phyloP scores from a whole-genome alignment of 1,140 invertebrate genomes.

The Thalassaphorura encarpata region DNA sequence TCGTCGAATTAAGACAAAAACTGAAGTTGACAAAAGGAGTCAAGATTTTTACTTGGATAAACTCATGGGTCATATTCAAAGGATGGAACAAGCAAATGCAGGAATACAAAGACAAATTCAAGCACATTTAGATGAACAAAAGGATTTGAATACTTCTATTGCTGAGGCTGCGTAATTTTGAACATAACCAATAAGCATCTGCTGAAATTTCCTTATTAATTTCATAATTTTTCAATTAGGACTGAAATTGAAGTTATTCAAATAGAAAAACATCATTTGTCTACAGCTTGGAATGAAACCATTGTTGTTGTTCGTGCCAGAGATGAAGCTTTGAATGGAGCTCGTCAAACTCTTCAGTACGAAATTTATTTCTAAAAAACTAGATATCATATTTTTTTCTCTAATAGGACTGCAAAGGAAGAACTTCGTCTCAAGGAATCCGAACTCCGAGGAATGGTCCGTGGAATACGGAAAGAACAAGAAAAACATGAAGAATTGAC shows the following conservation, averaged over 20 bases:
- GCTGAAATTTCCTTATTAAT: background rate
- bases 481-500: conserved; percentile 40
- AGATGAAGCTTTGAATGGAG: conserved; percentile 52
- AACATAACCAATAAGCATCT: background rate
- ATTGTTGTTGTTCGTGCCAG: conserved; percentile 54
- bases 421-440: conserved; percentile 49
- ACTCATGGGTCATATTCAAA: conserved; percentile 24
- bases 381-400: background rate
- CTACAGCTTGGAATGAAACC: conserved; percentile 60
- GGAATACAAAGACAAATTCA: conserved; percentile 29
- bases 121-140: conserved; percentile 36
- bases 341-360: conserved; percentile 49
- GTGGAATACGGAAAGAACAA: conserved; percentile 42
- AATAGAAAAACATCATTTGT: conserved; percentile 53
- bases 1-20: conserved; percentile 15
- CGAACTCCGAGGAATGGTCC: conserved; percentile 47
- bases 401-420: conserved; percentile 51
- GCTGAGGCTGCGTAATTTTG: conserved; percentile 21
- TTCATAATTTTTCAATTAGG: conserved; percentile 34
- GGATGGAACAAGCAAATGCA: conserved; percentile 27
- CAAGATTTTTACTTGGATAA: conserved; percentile 30
- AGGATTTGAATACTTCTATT: conserved; percentile 32
- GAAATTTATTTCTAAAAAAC: background rate
- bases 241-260: conserved; percentile 58
- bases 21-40: conserved; percentile 26